These are phyloP conservation scores for Epinotia bilunana DNA, from an alignment of 2,888 invertebrate genomes.

Conservation along the genomic window DNA sequence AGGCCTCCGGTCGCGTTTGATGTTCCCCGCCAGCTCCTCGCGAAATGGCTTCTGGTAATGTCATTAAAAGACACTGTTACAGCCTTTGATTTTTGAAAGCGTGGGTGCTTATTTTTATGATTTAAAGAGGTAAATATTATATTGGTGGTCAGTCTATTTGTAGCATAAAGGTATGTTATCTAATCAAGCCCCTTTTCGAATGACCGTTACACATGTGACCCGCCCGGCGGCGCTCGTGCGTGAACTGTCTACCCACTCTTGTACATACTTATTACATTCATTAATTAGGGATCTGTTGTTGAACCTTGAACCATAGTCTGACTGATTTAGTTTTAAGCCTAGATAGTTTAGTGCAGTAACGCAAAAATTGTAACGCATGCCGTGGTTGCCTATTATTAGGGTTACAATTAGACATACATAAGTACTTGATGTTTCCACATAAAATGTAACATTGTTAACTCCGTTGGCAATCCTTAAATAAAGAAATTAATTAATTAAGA, in stretches of 20 bases:
- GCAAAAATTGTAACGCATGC: too few relatives aligned
- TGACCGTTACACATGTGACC: neutral
- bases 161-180: neutral
- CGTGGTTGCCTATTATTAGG: too few relatives aligned
- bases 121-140: neutral
- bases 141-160: neutral
- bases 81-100: slow-evolving; percentile 9
- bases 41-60: slow-evolving; percentile 1
- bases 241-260: neutral
- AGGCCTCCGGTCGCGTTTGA: slow-evolving; percentile 24
- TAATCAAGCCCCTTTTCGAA: neutral
- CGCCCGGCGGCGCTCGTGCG: neutral
- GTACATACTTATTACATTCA: neutral
- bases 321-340: too few relatives aligned
- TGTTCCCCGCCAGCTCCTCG: neutral
- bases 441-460: too few relatives aligned
- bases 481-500: too few relatives aligned
- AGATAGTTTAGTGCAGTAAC: too few relatives aligned
- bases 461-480: too few relatives aligned
- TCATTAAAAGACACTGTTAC: slow-evolving; percentile 11
- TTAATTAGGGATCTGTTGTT: too few relatives aligned
- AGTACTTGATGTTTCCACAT: too few relatives aligned
- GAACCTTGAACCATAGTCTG: too few relatives aligned
- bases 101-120: neutral
- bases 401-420: too few relatives aligned